phyloP scores from a whole-genome alignment of 2,888 invertebrate genomes.

The Erebia epiphron region DNA sequence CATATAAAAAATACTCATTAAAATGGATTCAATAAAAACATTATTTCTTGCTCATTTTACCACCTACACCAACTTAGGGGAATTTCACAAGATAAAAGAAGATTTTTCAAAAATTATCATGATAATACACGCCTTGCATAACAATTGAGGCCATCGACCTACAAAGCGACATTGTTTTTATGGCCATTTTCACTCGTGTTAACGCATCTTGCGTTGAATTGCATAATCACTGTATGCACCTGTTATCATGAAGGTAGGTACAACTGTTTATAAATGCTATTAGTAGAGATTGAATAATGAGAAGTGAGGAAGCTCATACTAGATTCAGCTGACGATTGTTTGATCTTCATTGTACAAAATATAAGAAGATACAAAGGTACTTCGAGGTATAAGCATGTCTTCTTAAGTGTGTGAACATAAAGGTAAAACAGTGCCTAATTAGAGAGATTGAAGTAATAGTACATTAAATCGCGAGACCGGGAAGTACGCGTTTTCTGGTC shows the following conservation, averaged over 20 bases:
- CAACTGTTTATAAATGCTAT: not conserved
- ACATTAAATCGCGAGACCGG: too few relatives aligned
- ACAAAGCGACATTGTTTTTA: slow-evolving; percentile 7
- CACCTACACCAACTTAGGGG: not conserved
- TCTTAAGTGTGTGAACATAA: too few relatives aligned
- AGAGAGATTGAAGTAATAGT: too few relatives aligned
- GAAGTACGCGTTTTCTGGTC: too few relatives aligned
- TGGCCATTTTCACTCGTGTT: slow-evolving; percentile 11
- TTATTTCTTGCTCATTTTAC: too few relatives aligned
- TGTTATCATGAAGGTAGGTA: not conserved
- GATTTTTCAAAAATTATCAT: not conserved
- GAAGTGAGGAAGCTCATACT: not conserved
- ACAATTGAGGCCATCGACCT: slow-evolving; percentile 17
- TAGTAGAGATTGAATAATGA: not conserved
- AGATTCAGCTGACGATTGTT: not conserved
- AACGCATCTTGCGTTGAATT: slow-evolving; percentile 20
- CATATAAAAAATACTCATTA: too few relatives aligned
- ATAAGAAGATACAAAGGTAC: too few relatives aligned
- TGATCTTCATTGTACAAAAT: not conserved
- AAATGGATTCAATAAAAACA: too few relatives aligned
- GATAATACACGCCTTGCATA: slow-evolving; percentile 1
- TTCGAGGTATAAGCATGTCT: too few relatives aligned
- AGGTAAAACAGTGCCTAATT: too few relatives aligned
- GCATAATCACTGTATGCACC: slow-evolving; percentile 10
- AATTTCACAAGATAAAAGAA: not conserved